Percentiles rank a stretch among this genome's conserved stretches.
phyloP scores from a whole-genome alignment of 2,888 invertebrate genomes.

The Melieria crassipennis region DNA sequence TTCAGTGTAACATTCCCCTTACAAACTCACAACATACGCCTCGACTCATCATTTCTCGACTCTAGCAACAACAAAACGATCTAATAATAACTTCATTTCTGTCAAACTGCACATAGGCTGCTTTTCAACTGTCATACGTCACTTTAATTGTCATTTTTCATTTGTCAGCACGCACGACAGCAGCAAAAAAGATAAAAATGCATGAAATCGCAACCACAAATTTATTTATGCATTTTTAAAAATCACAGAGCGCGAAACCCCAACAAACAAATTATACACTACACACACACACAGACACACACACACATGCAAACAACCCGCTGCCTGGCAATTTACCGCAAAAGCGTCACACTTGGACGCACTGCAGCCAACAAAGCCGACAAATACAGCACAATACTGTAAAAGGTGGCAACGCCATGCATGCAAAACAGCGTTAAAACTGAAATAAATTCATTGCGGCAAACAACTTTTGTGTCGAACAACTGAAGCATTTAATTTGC shows the following conservation, averaged over 20 bases:
- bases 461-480: slow-evolving; percentile 6
- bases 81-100: no score
- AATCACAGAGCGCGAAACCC: background rate
- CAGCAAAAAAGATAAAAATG: no score
- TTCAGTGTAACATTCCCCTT: no score
- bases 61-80: no score
- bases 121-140: no score
- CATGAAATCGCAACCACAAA: background rate
- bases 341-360: slow-evolving; percentile 26
- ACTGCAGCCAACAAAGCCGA: background rate
- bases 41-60: no score
- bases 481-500: slow-evolving; percentile 34
- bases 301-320: background rate
- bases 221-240: background rate
- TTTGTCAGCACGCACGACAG: no score
- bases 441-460: slow-evolving; percentile 18
- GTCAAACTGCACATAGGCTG: no score
- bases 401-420: slow-evolving; percentile 15
- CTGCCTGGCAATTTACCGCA: background rate
- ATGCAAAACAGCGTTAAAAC: background rate
- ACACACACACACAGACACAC: background rate
- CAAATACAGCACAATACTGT: background rate
- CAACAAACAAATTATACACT: background rate
- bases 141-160: no score
- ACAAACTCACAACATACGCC: no score